These are phyloP conservation scores for Cranoglanis bouderius DNA, from an alignment of 2,113 vertebrate genomes.

Conservation along the genomic window DNA sequence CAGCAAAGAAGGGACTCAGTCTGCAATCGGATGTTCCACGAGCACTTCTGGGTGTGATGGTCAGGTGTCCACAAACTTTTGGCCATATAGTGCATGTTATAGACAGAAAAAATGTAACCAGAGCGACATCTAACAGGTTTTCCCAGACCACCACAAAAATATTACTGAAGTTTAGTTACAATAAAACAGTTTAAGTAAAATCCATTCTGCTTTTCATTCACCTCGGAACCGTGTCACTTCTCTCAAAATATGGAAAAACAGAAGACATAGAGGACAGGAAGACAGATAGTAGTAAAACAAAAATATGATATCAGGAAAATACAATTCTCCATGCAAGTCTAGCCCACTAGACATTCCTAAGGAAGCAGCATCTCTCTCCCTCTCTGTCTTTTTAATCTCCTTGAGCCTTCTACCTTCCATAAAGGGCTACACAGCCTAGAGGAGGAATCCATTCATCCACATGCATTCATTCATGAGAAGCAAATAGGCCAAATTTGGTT, in stretches of 20 bases:
- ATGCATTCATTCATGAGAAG: conserved; percentile 49
- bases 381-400: conserved; percentile 60
- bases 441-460: conserved; percentile 44
- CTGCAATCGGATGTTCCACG: neutral
- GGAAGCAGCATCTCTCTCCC: conserved; percentile 29
- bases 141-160: neutral
- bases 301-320: conserved; percentile 24
- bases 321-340: neutral
- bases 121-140: neutral
- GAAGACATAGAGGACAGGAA: conserved; percentile 33
- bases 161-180: neutral
- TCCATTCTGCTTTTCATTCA: neutral
- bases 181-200: neutral
- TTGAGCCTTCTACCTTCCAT: conserved; percentile 64
- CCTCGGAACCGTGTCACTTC: neutral
- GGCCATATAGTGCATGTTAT: too few species aligned
- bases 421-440: conserved; percentile 46
- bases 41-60: neutral
- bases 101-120: neutral
- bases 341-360: neutral
- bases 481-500: conserved; percentile 25
- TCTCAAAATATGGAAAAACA: neutral
- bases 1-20: neutral
- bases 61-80: neutral
- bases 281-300: conserved; percentile 45